Percentiles rank a stretch among this genome's conserved stretches.
Evolutionary conservation across 1,140 invertebrate genomes (phyloP).

Genomic region (Trichonephila clavipes): DNA sequence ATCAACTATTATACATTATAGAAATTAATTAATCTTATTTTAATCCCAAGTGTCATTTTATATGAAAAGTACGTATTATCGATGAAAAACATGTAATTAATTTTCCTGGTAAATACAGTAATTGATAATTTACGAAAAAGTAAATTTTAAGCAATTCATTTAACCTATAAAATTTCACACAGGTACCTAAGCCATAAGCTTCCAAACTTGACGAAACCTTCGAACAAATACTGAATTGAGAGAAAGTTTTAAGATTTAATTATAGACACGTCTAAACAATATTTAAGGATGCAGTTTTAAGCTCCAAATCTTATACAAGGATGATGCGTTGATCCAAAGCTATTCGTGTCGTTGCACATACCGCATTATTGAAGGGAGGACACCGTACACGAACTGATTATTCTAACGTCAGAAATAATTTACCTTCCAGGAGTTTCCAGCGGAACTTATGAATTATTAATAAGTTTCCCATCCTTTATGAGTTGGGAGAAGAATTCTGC

Average conservation of each 20-base stretch:
- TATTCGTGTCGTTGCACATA: not conserved
- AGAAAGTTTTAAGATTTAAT: not conserved
- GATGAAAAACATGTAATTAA: too few relatives aligned
- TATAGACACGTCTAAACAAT: not conserved
- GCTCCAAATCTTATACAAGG: not conserved
- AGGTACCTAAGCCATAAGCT: not conserved
- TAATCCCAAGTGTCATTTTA: too few relatives aligned
- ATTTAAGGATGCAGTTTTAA: not conserved
- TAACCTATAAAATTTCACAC: too few relatives aligned
- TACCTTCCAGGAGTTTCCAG: not conserved
- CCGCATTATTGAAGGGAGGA: not conserved
- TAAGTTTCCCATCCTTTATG: not conserved
- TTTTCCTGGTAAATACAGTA: too few relatives aligned
- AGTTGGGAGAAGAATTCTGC: not conserved
- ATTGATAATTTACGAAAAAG: too few relatives aligned
- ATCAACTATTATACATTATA: too few relatives aligned
- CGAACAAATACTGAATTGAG: not conserved
- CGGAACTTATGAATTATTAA: conserved; percentile 18
- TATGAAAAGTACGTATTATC: too few relatives aligned
- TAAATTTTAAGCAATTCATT: too few relatives aligned
- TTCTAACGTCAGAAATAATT: conserved; percentile 3
- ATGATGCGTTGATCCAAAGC: not conserved
- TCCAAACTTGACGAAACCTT: not conserved
- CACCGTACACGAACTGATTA: not conserved
- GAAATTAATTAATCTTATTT: too few relatives aligned